Conservation (phyloP, 1,140 invertebrate genomes). For the Drosophila ercepeae region DNA sequence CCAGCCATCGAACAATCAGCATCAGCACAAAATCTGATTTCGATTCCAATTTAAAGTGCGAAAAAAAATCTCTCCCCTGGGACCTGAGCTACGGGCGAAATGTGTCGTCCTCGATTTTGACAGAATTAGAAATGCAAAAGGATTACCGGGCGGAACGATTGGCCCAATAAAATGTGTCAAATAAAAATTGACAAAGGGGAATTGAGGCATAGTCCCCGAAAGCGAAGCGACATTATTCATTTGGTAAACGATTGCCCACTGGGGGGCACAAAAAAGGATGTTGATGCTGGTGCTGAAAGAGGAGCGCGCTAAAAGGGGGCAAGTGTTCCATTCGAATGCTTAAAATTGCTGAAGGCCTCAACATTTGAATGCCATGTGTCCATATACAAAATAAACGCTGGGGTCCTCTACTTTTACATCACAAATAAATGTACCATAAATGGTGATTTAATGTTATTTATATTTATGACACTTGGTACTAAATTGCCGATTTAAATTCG, state of each 20-base stretch:
- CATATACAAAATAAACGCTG: conserved; percentile 18
- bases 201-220: conserved; percentile 27
- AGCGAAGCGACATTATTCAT: conserved; percentile 46
- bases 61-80: conserved; percentile 52
- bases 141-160: conserved; percentile 58
- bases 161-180: conserved; percentile 69
- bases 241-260: conserved; percentile 44
- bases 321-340: conserved; percentile 30
- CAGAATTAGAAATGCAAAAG: conserved; percentile 59
- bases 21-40: conserved; percentile 48
- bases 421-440: background rate
- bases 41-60: conserved; percentile 46
- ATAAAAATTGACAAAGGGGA: conserved; percentile 67
- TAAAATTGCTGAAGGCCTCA: conserved; percentile 6
- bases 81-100: conserved; percentile 32
- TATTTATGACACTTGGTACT: background rate
- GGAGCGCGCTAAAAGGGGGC: background rate
- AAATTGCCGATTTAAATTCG: too few relatives aligned
- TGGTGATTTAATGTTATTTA: background rate
- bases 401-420: background rate
- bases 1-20: background rate
- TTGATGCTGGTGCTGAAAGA: background rate
- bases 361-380: conserved; percentile 14
- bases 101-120: conserved; percentile 46
- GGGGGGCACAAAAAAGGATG: background rate